Conservation (phyloP, 2,113 vertebrate species). For the Agapornis roseicollis region DNA sequence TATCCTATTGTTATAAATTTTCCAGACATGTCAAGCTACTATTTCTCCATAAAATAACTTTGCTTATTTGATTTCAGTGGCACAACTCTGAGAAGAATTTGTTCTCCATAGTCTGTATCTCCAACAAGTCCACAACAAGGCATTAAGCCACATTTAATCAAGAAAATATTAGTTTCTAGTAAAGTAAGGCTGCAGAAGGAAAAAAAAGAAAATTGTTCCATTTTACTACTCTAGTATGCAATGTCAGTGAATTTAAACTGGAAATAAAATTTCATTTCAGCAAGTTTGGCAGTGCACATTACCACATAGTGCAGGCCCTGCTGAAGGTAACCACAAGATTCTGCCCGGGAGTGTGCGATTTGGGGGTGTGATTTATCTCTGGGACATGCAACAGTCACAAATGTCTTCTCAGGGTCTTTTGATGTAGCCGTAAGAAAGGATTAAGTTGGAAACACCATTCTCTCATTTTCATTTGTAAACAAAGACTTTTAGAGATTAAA, state of each 20-base stretch:
- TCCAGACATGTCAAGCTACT: background rate
- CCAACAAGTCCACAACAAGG: background rate
- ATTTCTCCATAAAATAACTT: background rate
- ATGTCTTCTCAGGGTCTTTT: background rate
- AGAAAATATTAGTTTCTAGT: conserved; percentile 39
- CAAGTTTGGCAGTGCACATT: background rate
- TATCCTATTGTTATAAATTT: background rate
- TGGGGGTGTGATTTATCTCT: background rate
- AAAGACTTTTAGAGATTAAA: background rate
- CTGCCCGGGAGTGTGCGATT: background rate
- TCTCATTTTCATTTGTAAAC: background rate
- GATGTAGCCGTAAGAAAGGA: background rate
- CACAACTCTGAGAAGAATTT: background rate
- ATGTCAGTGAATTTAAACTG: background rate
- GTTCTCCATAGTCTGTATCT: background rate
- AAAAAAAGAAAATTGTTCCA: background rate
- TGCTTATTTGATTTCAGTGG: background rate
- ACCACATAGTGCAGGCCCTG: background rate
- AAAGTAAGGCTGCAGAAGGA: background rate
- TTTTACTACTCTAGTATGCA: background rate
- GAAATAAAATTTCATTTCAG: background rate
- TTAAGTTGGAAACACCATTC: background rate
- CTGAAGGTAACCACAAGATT: background rate
- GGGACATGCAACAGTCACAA: background rate
- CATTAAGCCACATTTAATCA: conserved; percentile 49